These are phyloP conservation scores for Orgyia antiqua DNA, from an alignment of 2,888 invertebrate genomes.

Conservation along the genomic window DNA sequence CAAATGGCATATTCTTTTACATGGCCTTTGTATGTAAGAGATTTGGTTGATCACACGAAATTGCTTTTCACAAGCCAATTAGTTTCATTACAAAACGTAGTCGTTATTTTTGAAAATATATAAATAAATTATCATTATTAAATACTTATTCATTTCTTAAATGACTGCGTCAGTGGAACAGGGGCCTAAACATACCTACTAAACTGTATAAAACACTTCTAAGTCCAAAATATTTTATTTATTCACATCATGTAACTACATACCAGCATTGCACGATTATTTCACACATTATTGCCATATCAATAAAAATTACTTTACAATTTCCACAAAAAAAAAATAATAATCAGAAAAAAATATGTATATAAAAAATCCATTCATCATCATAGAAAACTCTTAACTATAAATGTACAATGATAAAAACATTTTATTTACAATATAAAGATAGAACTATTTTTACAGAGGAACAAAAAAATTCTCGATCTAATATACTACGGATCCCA, in stretches of 20 bases:
- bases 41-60: too few relatives aligned
- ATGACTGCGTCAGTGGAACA: constrained; percentile 5
- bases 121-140: too few relatives aligned
- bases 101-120: too few relatives aligned
- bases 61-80: too few relatives aligned
- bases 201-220: constrained; percentile 16
- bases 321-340: constrained; percentile 24
- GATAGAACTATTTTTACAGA: constrained; percentile 72
- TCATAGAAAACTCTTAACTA: constrained; percentile 63
- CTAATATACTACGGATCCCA: constrained; percentile 66
- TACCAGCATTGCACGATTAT: constrained; percentile 61
- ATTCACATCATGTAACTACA: constrained; percentile 43
- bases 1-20: too few relatives aligned
- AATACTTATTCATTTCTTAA: too few relatives aligned
- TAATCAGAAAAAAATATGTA: constrained; percentile 13
- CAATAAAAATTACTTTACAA: constrained; percentile 30
- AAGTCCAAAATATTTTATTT: constrained; percentile 19
- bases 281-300: constrained; percentile 42
- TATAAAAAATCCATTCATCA: constrained; percentile 24
- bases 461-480: constrained; percentile 72
- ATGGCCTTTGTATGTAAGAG: too few relatives aligned
- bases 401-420: constrained; percentile 71
- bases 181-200: constrained; percentile 9
- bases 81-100: too few relatives aligned
- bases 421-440: constrained; percentile 75